Base-by-base conservation (phyloP, 2,888 invertebrate species). In the Callyntrura guangdongensis region DNA sequence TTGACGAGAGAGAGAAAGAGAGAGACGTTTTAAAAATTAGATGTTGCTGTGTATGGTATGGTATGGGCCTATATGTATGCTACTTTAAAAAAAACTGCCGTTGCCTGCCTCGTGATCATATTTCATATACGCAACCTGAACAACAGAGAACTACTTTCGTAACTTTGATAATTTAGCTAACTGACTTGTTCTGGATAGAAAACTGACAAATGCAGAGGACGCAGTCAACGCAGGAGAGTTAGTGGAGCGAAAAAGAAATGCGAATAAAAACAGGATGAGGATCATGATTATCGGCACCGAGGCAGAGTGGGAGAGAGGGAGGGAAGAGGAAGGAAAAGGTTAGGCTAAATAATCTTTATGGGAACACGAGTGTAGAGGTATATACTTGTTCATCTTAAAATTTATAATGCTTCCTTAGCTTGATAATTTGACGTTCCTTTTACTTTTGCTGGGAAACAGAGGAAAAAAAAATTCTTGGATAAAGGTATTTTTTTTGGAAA, bases 401-500 rank as follows among this genome's bases (percentile, higher is more conserved):
- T 74, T 49, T 49, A 22, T 74, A 36, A 36, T 36, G 36, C 6
- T 4, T n/a, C n/a, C n/a, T n/a, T n/a, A n/a, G n/a, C n/a, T n/a
- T n/a, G n/a, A n/a, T n/a, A n/a, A n/a, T n/a, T 36, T 72, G n/a
- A 72, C 49, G 9, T 74, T 74, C 12, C n/a, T 67, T 36, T 72
- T 74, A 17, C 12, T 77, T 77, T 22, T 56, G 6, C 56, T 56
- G 25, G 53, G 25, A 77, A 77, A 56, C 11, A 77, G 25, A 56
- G n/a, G 77, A 27, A 77, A 74, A 53, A n/a, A n/a, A n/a, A n/a
- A 47, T 47, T 77, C n/a, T 77, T 53, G 77, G 27, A 77, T 45
- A 77, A 53, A 27, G 56, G 17, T 25, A 36, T 82, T 17, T 79
- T n/a, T n/a, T n/a, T n/a, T n/a, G n/a, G n/a, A n/a, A 36, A 36